Percentiles rank a stretch among this genome's conserved stretches.
Evolutionary conservation across 2,888 invertebrate genomes (phyloP).

Genomic region (Stenchaetothrips biformis): DNA sequence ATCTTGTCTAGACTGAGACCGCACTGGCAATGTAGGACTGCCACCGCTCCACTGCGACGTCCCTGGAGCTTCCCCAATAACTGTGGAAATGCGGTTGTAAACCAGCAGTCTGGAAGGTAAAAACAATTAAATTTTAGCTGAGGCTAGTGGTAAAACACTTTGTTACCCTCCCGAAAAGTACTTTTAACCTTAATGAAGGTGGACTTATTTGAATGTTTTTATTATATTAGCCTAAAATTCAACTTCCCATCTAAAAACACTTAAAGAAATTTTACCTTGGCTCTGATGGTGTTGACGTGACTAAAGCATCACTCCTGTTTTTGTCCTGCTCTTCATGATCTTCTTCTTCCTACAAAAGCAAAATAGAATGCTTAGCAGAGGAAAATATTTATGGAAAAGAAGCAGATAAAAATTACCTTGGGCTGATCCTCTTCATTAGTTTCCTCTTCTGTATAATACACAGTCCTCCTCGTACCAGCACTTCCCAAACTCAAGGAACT

Average conservation of each 20-base stretch:
- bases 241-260: too few relatives aligned
- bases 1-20: slow-evolving; percentile 43
- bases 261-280: neutral
- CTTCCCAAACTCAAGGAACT: slow-evolving; percentile 57
- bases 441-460: slow-evolving; percentile 55
- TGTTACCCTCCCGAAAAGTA: too few relatives aligned
- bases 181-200: too few relatives aligned
- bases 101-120: slow-evolving; percentile 26
- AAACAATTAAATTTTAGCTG: neutral
- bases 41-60: slow-evolving; percentile 39
- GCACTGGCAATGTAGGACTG: slow-evolving; percentile 39
- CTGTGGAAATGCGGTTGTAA: slow-evolving; percentile 30
- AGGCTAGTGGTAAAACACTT: too few relatives aligned
- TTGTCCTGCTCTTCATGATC: neutral
- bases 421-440: slow-evolving; percentile 27
- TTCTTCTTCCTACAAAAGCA: neutral
- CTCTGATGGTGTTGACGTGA: neutral
- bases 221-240: too few relatives aligned
- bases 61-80: slow-evolving; percentile 39
- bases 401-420: neutral
- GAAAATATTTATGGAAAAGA: neutral
- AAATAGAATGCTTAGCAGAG: too few relatives aligned
- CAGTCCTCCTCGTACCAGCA: slow-evolving; percentile 76
- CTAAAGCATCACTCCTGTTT: neutral
- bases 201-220: too few relatives aligned